Evolutionary conservation across 2,888 invertebrate species (phyloP), one percentile per base, ranked within the genome.

Genomic region (Athalia rosae): DNA sequence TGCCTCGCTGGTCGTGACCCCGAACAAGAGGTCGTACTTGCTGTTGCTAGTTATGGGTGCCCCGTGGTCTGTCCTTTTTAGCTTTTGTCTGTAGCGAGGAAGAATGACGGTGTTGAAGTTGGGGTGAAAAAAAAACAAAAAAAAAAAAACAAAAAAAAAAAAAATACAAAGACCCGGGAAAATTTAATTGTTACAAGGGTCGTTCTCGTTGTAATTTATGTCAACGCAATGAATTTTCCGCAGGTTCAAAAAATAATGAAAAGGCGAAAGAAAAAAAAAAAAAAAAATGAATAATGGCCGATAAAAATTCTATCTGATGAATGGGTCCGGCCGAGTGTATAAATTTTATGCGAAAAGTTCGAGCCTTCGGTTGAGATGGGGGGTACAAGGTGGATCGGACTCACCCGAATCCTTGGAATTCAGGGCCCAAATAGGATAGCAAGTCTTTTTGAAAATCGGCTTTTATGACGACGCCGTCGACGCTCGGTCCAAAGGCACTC

Each of bases 381-480:
- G 3, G 41, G 50, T 11, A n/a, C 53, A 3, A 53, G 9, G 53
- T 8, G 11, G 4, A 11, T 67, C 28, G 3, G 6, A 3, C 86
- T 84, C 79, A 89, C 89, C 88, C 87, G 69, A 87, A 87, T 85
- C 88, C 89, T 83, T 90, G 89, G 79, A 89, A 89, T 80, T 90
- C 89, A 3, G 89, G 88, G 9, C 89, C 89, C 67, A 95, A 93
- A 89, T 94, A 94, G 1, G 95, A 95, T 56, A 95, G 91, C 77
- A 95, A 92, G 84, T 95, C 95, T 89, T 96, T 96, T 76, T 95
- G 95, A 85, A 96, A 95, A 89, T 96, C 96, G 11, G 95, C 94
- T 90, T 96, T 95, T 86, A 98, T 97, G 80, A 98, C 97, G 81
- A 98, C 97, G 76, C 97, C 98, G 88, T 98, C 98, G 76, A 98